phyloP scores from a whole-genome alignment of 2,113 vertebrate genomes.

The Felis chaus region DNA sequence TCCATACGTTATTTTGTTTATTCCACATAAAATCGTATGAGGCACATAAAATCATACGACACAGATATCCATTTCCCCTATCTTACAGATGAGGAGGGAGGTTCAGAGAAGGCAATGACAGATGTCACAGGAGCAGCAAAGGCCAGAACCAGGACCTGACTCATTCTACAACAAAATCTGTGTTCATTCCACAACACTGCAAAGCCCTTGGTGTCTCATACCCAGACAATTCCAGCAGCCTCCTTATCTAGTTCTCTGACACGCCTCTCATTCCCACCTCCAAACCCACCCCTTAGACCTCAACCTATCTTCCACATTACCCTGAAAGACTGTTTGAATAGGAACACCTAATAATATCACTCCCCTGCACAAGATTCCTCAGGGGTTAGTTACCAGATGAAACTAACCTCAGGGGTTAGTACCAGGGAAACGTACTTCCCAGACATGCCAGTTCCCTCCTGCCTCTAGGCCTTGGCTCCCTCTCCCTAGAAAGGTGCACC shows the following conservation, averaged over 20 bases:
- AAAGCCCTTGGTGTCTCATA: background rate
- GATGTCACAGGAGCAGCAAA: background rate
- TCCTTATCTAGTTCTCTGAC: background rate
- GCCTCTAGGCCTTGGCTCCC: background rate
- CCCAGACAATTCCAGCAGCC: background rate
- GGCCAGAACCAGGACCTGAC: background rate
- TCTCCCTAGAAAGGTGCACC: background rate
- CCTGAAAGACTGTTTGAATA: background rate
- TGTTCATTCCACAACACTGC: background rate
- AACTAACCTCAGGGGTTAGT: too few species aligned
- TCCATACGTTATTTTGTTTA: background rate
- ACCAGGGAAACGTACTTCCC: background rate
- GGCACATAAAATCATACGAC: background rate
- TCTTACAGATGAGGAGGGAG: background rate
- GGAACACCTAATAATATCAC: background rate
- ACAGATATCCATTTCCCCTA: background rate
- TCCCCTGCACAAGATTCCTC: background rate
- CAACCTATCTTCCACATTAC: background rate
- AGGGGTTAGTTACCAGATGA: background rate
- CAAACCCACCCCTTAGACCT: background rate
- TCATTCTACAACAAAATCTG: background rate
- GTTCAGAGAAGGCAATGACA: background rate
- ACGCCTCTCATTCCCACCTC: background rate
- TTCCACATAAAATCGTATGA: background rate
- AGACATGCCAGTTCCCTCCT: background rate